phyloP scores from a whole-genome alignment of 1,140 invertebrate genomes.

The Globodera rostochiensis region DNA sequence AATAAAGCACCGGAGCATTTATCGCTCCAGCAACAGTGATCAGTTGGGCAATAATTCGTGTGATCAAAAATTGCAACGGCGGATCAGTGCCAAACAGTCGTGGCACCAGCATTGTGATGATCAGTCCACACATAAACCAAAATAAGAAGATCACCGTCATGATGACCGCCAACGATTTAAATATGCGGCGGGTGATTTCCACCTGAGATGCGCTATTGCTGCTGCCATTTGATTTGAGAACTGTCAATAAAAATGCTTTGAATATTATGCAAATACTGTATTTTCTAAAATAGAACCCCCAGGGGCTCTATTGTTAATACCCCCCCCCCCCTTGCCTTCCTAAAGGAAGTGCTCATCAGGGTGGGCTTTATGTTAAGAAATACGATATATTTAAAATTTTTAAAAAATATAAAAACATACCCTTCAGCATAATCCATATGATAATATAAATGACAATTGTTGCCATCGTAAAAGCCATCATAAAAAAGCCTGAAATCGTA shows the following conservation, averaged over 20 bases:
- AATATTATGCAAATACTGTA: no score
- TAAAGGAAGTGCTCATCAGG: no score
- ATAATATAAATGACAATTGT: slow-evolving; percentile 1
- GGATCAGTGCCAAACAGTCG: slow-evolving; percentile 12
- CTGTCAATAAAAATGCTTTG: background rate
- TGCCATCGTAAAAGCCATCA: background rate
- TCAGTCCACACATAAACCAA: background rate
- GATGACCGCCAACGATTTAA: background rate
- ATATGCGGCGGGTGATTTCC: slow-evolving; percentile 3
- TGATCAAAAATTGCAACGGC: background rate
- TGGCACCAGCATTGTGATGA: background rate
- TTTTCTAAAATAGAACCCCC: no score
- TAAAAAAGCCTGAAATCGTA: background rate
- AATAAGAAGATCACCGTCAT: background rate
- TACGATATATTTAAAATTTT: background rate
- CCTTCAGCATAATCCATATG: background rate
- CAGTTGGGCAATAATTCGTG: slow-evolving; percentile 1
- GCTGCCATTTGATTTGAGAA: background rate
- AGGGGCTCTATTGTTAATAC: no score
- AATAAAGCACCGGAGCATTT: slow-evolving; percentile 22
- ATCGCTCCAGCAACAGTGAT: slow-evolving; percentile 14
- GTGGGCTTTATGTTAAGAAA: no score
- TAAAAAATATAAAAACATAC: background rate
- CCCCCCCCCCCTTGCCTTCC: no score
- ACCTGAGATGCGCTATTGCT: background rate